phyloP scores from a whole-genome alignment of 2,888 invertebrate species.

The Tethea ocularis region DNA sequence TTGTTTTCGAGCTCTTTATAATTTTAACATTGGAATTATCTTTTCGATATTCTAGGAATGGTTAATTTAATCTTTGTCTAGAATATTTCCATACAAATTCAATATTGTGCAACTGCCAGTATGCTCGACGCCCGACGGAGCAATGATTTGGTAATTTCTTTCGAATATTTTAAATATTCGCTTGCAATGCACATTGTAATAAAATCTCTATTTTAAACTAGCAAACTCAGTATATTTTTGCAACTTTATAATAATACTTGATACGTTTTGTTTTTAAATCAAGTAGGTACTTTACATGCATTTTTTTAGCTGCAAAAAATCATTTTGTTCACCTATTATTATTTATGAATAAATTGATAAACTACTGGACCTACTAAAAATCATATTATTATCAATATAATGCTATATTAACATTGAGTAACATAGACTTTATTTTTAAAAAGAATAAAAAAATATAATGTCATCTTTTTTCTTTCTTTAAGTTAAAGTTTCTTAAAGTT shows the following conservation, averaged over 20 bases:
- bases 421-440: too few relatives aligned
- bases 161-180: constrained; percentile 55
- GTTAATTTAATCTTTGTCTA: neutral
- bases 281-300: too few relatives aligned
- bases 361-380: too few relatives aligned
- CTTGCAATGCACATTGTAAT: constrained; percentile 44
- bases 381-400: too few relatives aligned
- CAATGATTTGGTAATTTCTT: constrained; percentile 65
- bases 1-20: neutral
- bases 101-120: neutral
- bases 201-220: neutral
- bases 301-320: too few relatives aligned
- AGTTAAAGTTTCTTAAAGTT: too few relatives aligned
- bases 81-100: neutral
- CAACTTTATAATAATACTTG: neutral
- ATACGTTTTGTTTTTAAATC: neutral
- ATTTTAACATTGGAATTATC: neutral
- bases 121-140: constrained; percentile 18
- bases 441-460: too few relatives aligned
- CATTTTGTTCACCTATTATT: too few relatives aligned
- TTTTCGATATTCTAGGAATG: neutral
- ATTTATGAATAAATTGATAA: too few relatives aligned
- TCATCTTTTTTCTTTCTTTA: too few relatives aligned
- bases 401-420: too few relatives aligned
- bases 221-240: neutral